phyloP scores from a whole-genome alignment of 2,797 vertebrate species.

The Ataeniobius toweri region DNA sequence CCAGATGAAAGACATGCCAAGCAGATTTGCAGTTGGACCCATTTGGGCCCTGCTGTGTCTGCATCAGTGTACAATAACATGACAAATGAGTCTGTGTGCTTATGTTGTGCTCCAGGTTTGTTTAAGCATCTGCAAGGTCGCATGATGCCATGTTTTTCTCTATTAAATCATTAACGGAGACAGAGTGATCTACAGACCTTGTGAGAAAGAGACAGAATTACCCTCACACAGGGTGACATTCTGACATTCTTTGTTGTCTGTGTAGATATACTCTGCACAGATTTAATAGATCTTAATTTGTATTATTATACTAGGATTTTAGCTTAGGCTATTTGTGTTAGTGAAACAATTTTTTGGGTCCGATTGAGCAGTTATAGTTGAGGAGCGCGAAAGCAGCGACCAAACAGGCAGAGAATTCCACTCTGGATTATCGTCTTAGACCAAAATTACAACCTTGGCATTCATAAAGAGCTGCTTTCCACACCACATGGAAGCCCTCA shows the following conservation, averaged over 20 bases:
- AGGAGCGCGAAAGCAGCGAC: constrained; percentile 35
- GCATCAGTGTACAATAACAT: constrained; percentile 12
- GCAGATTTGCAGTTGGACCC: constrained; percentile 31
- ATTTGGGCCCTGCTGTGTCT: neutral
- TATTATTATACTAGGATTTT: neutral
- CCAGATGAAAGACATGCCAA: constrained; percentile 11
- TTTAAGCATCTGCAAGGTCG: neutral
- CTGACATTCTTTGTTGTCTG: no score
- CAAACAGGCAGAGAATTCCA: constrained; percentile 69
- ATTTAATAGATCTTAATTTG: no score
- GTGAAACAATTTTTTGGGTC: neutral
- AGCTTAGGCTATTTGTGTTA: neutral
- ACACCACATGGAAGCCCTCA: constrained; percentile 39
- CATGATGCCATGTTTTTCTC: neutral
- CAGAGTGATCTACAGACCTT: neutral
- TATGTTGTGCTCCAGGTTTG: neutral
- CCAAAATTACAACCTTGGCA: constrained; percentile 63
- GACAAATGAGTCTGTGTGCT: constrained; percentile 7
- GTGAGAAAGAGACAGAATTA: neutral
- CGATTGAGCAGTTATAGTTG: constrained; percentile 13
- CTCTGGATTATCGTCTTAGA: constrained; percentile 80
- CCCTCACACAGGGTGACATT: neutral
- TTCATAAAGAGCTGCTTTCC: constrained; percentile 60
- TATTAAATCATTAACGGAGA: neutral
- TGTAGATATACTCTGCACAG: no score